Evolutionary conservation across 2,113 vertebrate genomes (phyloP).

Genomic region (Lipophrys pholis): DNA sequence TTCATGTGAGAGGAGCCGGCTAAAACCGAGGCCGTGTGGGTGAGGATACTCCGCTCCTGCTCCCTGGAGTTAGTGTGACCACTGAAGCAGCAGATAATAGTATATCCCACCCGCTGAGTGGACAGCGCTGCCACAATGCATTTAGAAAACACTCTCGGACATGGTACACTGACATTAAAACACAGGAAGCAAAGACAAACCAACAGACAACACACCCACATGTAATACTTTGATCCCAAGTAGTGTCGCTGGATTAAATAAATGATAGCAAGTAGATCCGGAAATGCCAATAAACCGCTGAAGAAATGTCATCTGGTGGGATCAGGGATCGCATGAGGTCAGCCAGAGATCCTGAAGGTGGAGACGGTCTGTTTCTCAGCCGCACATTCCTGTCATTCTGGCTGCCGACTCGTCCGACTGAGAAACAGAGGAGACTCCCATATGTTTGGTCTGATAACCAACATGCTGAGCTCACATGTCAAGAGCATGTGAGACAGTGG

Average conservation of each 20-base stretch:
- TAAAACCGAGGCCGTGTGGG: constrained; percentile 18
- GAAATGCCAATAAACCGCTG: constrained; percentile 23
- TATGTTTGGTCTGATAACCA: constrained; percentile 12
- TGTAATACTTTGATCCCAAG: background rate
- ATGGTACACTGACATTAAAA: constrained; percentile 23
- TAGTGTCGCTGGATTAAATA: constrained; percentile 17
- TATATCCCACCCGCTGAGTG: constrained; percentile 23
- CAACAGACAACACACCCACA: constrained; percentile 4
- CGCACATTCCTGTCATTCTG: constrained; percentile 60
- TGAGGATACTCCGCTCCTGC: constrained; percentile 7
- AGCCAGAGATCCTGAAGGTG: constrained; percentile 19
- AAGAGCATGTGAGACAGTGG: constrained; percentile 15
- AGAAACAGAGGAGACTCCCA: constrained; percentile 26
- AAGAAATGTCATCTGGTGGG: constrained; percentile 22
- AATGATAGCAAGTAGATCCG: constrained; percentile 4
- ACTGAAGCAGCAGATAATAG: constrained; percentile 25
- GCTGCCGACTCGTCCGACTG: constrained; percentile 15
- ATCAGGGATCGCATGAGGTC: constrained; percentile 20
- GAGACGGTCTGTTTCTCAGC: constrained; percentile 20
- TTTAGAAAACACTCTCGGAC: constrained; percentile 39
- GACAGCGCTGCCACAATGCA: constrained; percentile 38
- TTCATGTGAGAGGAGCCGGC: constrained; percentile 52
- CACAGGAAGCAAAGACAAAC: constrained; percentile 20
- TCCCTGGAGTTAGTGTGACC: constrained; percentile 18
- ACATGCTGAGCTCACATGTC: constrained; percentile 29